Evolutionary conservation across 2,797 vertebrate genomes (phyloP).

Genomic region (Kryptolebias ocellatus): DNA sequence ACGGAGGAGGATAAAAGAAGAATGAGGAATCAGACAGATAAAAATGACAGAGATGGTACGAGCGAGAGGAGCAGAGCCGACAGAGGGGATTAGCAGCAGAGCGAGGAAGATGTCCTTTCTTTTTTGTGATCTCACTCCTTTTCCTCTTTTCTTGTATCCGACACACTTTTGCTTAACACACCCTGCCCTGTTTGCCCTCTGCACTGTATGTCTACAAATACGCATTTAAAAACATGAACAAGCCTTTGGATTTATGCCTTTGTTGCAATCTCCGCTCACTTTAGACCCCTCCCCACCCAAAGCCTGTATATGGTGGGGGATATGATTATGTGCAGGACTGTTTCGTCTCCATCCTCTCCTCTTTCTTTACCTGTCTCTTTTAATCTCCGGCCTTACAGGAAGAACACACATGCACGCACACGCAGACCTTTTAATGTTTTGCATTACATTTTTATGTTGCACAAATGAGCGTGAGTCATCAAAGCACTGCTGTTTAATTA

Average conservation of each 20-base stretch:
- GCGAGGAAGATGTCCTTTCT: conserved; percentile 39
- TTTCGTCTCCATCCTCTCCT: conserved; percentile 22
- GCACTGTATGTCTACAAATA: conserved; percentile 22
- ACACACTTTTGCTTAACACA: conserved; percentile 31
- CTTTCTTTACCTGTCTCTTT: conserved; percentile 23
- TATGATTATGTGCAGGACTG: conserved; percentile 42
- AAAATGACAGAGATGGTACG: conserved; percentile 58
- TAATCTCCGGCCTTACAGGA: conserved; percentile 35
- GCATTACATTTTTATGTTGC: conserved; percentile 13
- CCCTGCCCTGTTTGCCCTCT: conserved; percentile 28
- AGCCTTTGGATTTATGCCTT: conserved; percentile 66
- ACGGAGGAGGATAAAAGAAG: conserved; percentile 28
- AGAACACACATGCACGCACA: conserved; percentile 23
- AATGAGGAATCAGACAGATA: conserved; percentile 61
- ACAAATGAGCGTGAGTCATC: conserved; percentile 61
- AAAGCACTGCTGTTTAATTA: conserved; percentile 44
- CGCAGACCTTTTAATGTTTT: neutral
- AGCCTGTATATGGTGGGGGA: conserved; percentile 37
- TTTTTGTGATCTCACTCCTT: conserved; percentile 25
- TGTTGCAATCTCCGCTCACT: conserved; percentile 47
- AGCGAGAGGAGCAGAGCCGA: conserved; percentile 49
- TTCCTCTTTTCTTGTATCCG: conserved; percentile 3
- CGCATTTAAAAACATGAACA: conserved; percentile 41
- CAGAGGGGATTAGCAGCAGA: conserved; percentile 64
- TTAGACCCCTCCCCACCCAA: conserved; percentile 42